These are phyloP conservation scores for Homalodisca vitripennis DNA, from an alignment of 1,140 invertebrate species.

Conservation along the genomic window DNA sequence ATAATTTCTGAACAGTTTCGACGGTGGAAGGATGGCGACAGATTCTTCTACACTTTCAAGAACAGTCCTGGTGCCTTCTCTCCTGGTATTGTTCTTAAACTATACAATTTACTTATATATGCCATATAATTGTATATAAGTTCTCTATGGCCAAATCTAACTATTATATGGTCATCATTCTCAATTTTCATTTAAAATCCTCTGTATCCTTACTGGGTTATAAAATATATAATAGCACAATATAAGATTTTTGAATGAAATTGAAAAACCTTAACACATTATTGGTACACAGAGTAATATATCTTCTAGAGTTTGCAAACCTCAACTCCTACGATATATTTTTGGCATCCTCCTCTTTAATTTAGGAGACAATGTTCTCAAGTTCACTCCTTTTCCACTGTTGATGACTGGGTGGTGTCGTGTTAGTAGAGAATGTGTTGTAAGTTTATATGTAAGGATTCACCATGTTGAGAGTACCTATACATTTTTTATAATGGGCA, in stretches of 20 bases:
- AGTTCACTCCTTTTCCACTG: too few species aligned
- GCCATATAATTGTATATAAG: background rate
- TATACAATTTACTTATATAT: background rate
- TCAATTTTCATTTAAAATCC: background rate
- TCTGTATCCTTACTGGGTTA: background rate
- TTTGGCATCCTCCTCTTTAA: too few species aligned
- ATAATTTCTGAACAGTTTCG: slow-evolving; percentile 64
- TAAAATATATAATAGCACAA: background rate
- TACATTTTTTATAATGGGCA: too few species aligned
- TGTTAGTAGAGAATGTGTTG: too few species aligned
- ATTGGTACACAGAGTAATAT: too few species aligned
- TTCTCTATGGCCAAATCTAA: background rate
- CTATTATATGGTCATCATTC: background rate
- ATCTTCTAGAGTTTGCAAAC: too few species aligned
- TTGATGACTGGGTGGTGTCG: too few species aligned
- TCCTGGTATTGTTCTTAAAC: slow-evolving; percentile 65
- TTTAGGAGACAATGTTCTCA: too few species aligned
- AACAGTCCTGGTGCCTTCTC: slow-evolving; percentile 69
- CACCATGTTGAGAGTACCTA: too few species aligned
- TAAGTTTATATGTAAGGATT: too few species aligned
- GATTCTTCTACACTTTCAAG: slow-evolving; percentile 64
- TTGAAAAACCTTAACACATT: background rate
- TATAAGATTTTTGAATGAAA: background rate
- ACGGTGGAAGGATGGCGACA: slow-evolving; percentile 58
- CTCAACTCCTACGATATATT: too few species aligned